A percentile compares a stretch with the other conserved stretches of the same genome.
phyloP scores from a whole-genome alignment of 2,113 vertebrate species.

The Pomatostomus ruficeps region DNA sequence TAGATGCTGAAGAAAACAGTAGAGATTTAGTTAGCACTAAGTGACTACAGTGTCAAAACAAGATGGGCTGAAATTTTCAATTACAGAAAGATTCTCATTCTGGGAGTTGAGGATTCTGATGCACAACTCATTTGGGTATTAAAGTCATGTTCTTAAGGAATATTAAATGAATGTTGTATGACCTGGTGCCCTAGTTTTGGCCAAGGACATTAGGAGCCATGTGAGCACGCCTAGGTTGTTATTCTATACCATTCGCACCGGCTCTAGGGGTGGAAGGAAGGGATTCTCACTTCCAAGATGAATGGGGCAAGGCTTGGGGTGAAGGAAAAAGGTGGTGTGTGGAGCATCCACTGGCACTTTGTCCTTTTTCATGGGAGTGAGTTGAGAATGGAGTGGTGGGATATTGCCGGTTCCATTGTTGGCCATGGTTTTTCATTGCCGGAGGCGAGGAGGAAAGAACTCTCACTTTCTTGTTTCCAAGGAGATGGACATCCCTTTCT shows the following conservation, averaged over 20 bases:
- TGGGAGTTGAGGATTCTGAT: neutral
- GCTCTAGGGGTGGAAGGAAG: neutral
- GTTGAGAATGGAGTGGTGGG: neutral
- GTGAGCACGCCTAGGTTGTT: fast-evolving
- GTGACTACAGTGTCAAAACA: neutral
- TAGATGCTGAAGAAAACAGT: neutral
- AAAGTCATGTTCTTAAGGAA: neutral
- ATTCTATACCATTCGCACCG: neutral
- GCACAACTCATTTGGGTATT: neutral
- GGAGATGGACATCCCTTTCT: neutral
- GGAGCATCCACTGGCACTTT: fast-evolving
- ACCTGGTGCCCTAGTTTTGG: neutral
- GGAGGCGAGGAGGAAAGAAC: fast-evolving
- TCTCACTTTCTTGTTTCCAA: neutral
- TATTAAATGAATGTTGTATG: neutral
- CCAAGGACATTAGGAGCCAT: neutral
- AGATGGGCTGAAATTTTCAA: neutral
- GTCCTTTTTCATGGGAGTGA: neutral
- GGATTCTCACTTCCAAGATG: neutral
- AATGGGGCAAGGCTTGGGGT: neutral
- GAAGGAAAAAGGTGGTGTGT: neutral
- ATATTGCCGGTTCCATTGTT: neutral
- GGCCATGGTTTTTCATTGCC: neutral
- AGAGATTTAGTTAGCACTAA: neutral
- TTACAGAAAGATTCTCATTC: neutral